These are phyloP conservation scores for Ormyrus rosae DNA, from an alignment of 2,888 invertebrate genomes.

Conservation along the genomic window DNA sequence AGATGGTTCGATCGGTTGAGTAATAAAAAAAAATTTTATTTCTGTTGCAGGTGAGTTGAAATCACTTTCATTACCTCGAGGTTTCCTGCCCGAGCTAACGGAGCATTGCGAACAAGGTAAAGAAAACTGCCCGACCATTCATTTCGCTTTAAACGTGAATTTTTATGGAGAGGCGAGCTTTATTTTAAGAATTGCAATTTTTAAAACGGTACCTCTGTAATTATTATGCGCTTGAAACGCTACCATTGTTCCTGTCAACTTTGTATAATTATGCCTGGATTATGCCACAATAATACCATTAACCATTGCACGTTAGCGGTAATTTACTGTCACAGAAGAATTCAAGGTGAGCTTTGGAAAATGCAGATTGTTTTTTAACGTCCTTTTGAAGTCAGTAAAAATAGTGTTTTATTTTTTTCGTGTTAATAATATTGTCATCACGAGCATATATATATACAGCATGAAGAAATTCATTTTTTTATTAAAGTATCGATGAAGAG, in stretches of 20 bases:
- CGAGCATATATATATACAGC: background rate
- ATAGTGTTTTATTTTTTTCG: too few relatives aligned
- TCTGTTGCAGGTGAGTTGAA: slow-evolving; percentile 81
- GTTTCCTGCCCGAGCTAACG: slow-evolving; percentile 67
- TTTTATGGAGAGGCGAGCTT: background rate
- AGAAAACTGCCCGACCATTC: background rate
- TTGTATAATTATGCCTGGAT: background rate
- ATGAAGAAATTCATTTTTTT: background rate
- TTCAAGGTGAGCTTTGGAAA: background rate
- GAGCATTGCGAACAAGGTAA: slow-evolving; percentile 67
- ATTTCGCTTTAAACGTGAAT: background rate
- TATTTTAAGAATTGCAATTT: background rate
- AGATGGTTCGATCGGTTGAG: too few relatives aligned
- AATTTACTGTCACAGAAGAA: too few relatives aligned
- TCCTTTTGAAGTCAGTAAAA: background rate
- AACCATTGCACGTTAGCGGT: background rate
- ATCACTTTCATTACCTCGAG: slow-evolving; percentile 76
- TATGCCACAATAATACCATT: too few relatives aligned
- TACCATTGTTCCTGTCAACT: background rate
- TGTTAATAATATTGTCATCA: too few relatives aligned
- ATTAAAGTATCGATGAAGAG: slow-evolving; percentile 13
- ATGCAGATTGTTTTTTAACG: background rate
- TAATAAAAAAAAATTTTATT: slow-evolving; percentile 53
- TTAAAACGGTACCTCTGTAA: too few relatives aligned
- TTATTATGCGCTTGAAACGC: background rate